Evolutionary conservation across 2,797 vertebrate genomes (phyloP).

Genomic region (Schizopygopsis pylzovi): DNA sequence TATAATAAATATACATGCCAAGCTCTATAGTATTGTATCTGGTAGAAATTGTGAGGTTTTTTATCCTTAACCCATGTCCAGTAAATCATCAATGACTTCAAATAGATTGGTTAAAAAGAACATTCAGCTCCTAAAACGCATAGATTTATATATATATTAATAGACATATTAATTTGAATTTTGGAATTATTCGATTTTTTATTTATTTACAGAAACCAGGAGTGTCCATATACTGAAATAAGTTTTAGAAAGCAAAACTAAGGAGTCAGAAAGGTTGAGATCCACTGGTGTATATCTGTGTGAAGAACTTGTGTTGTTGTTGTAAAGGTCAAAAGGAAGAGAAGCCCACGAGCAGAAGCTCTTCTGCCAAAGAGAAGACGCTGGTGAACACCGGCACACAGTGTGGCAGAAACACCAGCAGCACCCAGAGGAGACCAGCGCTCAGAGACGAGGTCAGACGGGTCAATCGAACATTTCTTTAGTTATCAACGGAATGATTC

Average conservation of each 20-base stretch:
- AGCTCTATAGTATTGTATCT: neutral
- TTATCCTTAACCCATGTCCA: neutral
- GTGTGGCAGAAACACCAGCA: constrained; percentile 48
- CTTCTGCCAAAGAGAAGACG: constrained; percentile 49
- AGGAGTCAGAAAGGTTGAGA: neutral
- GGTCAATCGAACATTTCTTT: neutral
- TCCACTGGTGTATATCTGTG: neutral
- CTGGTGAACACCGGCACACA: constrained; percentile 61
- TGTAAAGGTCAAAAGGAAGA: constrained; percentile 38
- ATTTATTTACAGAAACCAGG: neutral
- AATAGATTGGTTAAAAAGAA: neutral
- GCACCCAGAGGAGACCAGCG: constrained; percentile 32
- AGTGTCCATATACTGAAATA: neutral
- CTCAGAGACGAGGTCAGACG: constrained; percentile 51
- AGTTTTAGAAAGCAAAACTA: neutral
- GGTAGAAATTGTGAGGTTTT: neutral
- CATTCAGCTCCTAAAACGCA: neutral
- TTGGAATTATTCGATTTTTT: too few species aligned
- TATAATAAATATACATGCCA: neutral
- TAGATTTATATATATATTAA: neutral
- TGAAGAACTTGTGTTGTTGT: constrained; percentile 1
- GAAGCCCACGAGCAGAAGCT: constrained; percentile 16
- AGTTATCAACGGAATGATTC: neutral
- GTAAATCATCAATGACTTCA: neutral
- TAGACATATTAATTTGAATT: neutral